A percentile compares a stretch with the other conserved stretches of the same genome.
phyloP scores from a whole-genome alignment of 2,888 invertebrate species.

The Lydus trimaculatus region DNA sequence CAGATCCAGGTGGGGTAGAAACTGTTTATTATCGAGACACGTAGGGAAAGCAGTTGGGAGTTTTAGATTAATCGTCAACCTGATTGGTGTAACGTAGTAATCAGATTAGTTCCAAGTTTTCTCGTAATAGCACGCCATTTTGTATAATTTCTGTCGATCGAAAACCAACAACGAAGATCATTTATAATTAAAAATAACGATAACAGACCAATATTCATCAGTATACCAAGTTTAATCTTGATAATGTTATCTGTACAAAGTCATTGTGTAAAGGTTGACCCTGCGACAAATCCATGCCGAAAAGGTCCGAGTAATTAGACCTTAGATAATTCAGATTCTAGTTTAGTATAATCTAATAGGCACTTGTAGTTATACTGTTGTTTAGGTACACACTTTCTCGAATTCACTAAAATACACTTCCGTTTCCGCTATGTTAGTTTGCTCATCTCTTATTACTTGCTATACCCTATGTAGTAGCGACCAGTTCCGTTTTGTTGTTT shows the following conservation, averaged over 20 bases:
- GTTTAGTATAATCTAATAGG: conserved; percentile 25
- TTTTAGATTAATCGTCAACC: conserved; percentile 39
- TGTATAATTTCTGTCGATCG: background rate
- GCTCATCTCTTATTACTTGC: background rate
- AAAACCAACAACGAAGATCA: too few relatives aligned
- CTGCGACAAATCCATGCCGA: background rate
- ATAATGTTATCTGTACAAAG: background rate
- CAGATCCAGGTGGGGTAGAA: background rate
- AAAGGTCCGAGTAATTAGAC: conserved; percentile 14
- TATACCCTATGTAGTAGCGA: background rate
- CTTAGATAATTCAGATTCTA: conserved; percentile 18
- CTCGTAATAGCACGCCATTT: conserved; percentile 13
- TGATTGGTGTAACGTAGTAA: conserved; percentile 39
- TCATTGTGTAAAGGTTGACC: background rate
- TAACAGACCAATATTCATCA: background rate
- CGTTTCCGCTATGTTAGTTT: conserved; percentile 15
- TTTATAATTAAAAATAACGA: too few relatives aligned
- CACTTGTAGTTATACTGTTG: conserved; percentile 20
- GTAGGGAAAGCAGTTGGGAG: conserved; percentile 17
- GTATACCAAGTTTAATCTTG: background rate
- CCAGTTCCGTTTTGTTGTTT: conserved; percentile 19
- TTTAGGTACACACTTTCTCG: conserved; percentile 13
- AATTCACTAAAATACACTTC: conserved; percentile 23
- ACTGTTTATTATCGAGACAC: background rate
- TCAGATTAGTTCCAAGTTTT: conserved; percentile 38